These are phyloP conservation scores for Ostrea denselamellosa DNA, from an alignment of 1,140 invertebrate genomes.

Conservation along the genomic window DNA sequence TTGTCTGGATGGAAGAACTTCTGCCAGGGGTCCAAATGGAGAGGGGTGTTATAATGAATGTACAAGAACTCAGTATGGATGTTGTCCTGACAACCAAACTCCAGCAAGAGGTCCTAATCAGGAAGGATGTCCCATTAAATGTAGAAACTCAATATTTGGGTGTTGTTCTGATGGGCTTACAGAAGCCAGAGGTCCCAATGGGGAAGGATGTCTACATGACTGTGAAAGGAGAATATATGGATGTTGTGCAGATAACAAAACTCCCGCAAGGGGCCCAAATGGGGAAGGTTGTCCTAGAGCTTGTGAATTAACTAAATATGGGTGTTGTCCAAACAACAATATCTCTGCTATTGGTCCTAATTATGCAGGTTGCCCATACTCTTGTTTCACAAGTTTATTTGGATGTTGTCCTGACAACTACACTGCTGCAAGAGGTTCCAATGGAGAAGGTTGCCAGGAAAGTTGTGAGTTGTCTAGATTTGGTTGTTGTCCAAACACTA, in stretches of 20 bases:
- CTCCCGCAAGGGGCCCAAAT: slow-evolving; percentile 34
- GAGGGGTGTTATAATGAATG: slow-evolving; percentile 39
- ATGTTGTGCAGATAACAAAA: slow-evolving; percentile 51
- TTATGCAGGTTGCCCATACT: slow-evolving; percentile 51
- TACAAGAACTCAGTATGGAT: slow-evolving; percentile 43
- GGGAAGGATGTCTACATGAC: slow-evolving; percentile 45
- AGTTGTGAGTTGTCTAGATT: slow-evolving; percentile 43
- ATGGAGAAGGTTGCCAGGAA: slow-evolving; percentile 65
- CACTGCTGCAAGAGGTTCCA: slow-evolving; percentile 71
- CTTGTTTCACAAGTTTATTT: slow-evolving; percentile 61
- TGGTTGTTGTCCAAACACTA: slow-evolving; percentile 54
- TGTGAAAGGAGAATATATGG: slow-evolving; percentile 59
- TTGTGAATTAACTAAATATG: slow-evolving; percentile 24
- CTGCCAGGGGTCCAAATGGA: slow-evolving; percentile 17
- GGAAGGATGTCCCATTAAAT: slow-evolving; percentile 65
- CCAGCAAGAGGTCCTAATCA: slow-evolving; percentile 66
- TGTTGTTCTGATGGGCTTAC: slow-evolving; percentile 53
- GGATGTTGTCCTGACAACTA: slow-evolving; percentile 51
- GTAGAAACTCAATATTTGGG: slow-evolving; percentile 50
- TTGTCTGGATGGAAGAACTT: slow-evolving; percentile 48
- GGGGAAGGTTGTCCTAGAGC: slow-evolving; percentile 35
- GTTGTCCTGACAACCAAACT: slow-evolving; percentile 58
- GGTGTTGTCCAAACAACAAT: slow-evolving; percentile 45
- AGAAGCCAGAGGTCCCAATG: slow-evolving; percentile 48
- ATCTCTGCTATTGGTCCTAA: slow-evolving; percentile 70